Base-by-base conservation (phyloP, 2,888 invertebrate genomes). In the Allygus modestus region DNA sequence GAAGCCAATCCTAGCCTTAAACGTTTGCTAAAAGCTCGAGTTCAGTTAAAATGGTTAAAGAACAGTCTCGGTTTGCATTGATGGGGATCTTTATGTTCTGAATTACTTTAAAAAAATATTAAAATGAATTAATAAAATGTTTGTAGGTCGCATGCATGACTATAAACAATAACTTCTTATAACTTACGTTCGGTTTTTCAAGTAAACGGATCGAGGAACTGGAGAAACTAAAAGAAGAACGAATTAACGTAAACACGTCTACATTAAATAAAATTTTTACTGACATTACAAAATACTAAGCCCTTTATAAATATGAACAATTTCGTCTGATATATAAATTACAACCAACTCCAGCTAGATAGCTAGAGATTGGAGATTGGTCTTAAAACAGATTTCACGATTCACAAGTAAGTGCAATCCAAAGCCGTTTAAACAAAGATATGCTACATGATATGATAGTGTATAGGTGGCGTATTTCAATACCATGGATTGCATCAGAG, bases 211-310 rank as follows among this genome's bases (percentile, higher is more conserved):
- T 58, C 23, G 12, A 58, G 58, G 12, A 9, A 17, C 65, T 28
- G 31, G 31, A 65, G 28, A 65, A 65, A 65, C 65, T 28, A 65
- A 26, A 28, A 65, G 28, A 28, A 65, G 15, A 17, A 65, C 31
- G 65, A 31, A 31, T 28, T 31, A 65, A 65, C 31, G 28, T 65
- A 65, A 28, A 65, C 26, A 31, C 65, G 31, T 65, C 15, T 5
- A 12, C 65, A 17, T 65, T 28, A 31, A 65, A 65, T 31, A 31
- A 28, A 65, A 28, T 28, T 65, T 7, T 1, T 65, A 28, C 28
- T 26, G 31, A 28, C 65, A 65, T 65, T 65, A 65, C 65, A 65
- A 65, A 65, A 28, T 65, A 65, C 28, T 65, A 28, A 28, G 31
- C 65, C 54, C 54, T 23, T 54, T 65, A 28, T 1, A 31, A 65